Evolutionary conservation across 2,113 vertebrate species (phyloP), one percentile per base, ranked within the genome.

Genomic region (Heterocephalus glaber): DNA sequence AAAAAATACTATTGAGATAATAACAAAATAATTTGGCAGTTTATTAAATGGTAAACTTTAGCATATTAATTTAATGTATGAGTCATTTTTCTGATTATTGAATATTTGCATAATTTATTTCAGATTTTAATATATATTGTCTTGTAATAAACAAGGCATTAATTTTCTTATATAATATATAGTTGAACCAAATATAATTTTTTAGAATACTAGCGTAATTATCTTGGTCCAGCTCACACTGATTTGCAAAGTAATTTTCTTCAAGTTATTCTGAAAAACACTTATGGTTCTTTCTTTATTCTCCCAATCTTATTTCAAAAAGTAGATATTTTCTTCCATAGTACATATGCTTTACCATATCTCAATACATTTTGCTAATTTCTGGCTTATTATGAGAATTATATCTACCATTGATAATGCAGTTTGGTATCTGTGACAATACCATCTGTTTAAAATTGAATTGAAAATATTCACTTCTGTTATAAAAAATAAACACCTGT

Each of bases 101-200:
- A 97, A 86, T 89, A 95, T 84, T 92, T 87, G 13, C 38, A 77
- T 92, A 95, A 93, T 66, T 96, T 93, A 13, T 95, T 70, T 92
- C 65, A 94, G 91, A 91, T 91, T 77, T 70, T 90, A 93, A 94
- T 95, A 86, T 92, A 89, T 74, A 41, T 76, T 54, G 87, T 95
- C 70, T 97, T 93, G 3, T 92, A 92, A 97, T 96, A 96, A 97
- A 52, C 41, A 97, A 95, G 30, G 38, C 86, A 96, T 92, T 97
- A 94, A 95, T 94, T 96, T 95, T 96, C n/a, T 30, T 92, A 54
- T 77, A 38, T 5, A 91, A 80, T 68, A 92, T 87, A 44, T 92
- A 80, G 12, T 30, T 70, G 22, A 49, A 49, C 2, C 16, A 90
- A 92, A 84, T 74, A 4, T 56, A 79, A 44, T 76, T 92, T 86